Evolutionary conservation across 2,113 vertebrate genomes (phyloP).

Genomic region (Hippocampus abdominalis): DNA sequence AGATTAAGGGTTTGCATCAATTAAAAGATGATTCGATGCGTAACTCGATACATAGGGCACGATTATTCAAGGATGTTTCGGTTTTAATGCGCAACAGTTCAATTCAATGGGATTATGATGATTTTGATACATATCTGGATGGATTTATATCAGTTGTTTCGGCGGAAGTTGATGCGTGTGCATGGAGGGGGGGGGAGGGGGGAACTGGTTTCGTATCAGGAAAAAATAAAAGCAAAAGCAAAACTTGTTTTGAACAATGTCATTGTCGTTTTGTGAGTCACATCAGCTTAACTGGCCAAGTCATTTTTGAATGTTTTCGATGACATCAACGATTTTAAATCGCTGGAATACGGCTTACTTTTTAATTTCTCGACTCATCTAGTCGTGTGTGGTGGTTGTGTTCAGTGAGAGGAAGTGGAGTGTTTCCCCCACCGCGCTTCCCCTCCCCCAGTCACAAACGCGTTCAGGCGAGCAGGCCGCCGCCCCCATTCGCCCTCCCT

Average conservation of each 20-base stretch:
- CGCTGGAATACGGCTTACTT: neutral
- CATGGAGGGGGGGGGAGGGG: too few species aligned
- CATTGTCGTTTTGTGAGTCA: neutral
- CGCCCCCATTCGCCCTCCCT: neutral
- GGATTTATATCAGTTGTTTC: too few species aligned
- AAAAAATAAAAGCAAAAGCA: neutral
- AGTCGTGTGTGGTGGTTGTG: neutral
- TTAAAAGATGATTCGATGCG: too few species aligned
- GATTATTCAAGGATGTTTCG: too few species aligned
- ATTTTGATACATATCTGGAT: too few species aligned
- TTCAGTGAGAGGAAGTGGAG: constrained; percentile 69
- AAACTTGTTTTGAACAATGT: neutral
- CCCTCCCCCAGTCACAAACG: neutral
- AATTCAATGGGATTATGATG: too few species aligned
- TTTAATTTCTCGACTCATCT: neutral
- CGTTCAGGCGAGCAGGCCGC: neutral
- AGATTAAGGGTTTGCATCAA: too few species aligned
- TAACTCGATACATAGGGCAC: too few species aligned
- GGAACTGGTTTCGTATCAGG: neutral
- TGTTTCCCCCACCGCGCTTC: constrained; percentile 50
- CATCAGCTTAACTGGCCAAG: too few species aligned
- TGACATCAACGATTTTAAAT: neutral
- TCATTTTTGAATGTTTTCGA: too few species aligned
- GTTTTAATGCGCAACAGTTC: too few species aligned
- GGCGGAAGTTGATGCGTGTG: too few species aligned